A percentile compares a stretch with the other conserved stretches of the same genome.
phyloP scores from a whole-genome alignment of 2,888 invertebrate genomes.

The Leptinotarsa peninsularis region DNA sequence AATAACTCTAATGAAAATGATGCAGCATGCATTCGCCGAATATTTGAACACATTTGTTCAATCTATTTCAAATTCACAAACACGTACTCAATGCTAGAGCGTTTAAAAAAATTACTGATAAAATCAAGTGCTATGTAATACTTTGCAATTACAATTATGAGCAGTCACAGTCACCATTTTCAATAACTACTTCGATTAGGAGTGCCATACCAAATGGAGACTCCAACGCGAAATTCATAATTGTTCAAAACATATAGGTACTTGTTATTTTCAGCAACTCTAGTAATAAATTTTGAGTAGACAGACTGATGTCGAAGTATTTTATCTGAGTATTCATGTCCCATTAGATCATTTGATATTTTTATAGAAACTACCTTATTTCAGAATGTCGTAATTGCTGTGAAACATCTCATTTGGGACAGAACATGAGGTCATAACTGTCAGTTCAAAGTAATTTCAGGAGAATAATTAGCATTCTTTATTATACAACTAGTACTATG shows the following conservation, averaged over 20 bases:
- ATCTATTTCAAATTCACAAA: conserved; percentile 13
- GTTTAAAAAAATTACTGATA: not conserved
- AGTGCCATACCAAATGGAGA: not conserved
- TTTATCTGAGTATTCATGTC: too few relatives aligned
- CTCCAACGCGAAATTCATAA: not conserved
- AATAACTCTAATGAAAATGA: conserved; percentile 1
- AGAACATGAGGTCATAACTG: too few relatives aligned
- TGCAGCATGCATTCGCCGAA: not conserved
- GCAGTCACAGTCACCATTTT: not conserved
- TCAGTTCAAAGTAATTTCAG: too few relatives aligned
- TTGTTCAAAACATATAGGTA: not conserved
- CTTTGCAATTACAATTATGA: conserved; percentile 8
- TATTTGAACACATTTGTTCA: not conserved
- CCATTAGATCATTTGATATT: too few relatives aligned
- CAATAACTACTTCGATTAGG: conserved; percentile 3
- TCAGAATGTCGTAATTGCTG: too few relatives aligned
- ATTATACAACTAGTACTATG: too few relatives aligned
- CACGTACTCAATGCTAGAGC: conserved; percentile 5
- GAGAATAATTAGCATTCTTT: too few relatives aligned
- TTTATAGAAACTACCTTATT: too few relatives aligned
- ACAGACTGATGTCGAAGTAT: too few relatives aligned
- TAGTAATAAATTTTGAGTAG: not conserved
- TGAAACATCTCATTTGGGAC: too few relatives aligned
- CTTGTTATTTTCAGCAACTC: not conserved
- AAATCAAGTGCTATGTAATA: not conserved